Percentiles rank a stretch among this genome's conserved stretches.
phyloP scores from a whole-genome alignment of 2,888 invertebrate species.

The Antitype chi region DNA sequence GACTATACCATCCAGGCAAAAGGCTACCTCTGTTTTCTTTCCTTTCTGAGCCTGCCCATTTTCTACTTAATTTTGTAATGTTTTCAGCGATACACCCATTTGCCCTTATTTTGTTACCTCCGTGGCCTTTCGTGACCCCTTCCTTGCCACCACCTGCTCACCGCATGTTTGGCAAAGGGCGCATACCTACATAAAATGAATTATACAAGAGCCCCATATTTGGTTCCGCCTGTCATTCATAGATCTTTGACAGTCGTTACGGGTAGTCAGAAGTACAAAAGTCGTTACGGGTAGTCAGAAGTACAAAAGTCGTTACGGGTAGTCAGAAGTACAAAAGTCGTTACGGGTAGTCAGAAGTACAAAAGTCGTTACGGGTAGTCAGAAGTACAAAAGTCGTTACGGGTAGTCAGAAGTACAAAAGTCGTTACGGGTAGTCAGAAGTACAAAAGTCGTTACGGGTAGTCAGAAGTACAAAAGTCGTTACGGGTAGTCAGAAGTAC shows the following conservation, averaged over 20 bases:
- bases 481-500: too few species aligned
- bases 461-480: too few species aligned
- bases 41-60: background rate
- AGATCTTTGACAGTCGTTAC: background rate
- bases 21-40: background rate
- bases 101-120: background rate
- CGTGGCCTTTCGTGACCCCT: background rate
- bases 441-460: too few species aligned
- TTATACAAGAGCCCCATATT: background rate
- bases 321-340: too few species aligned
- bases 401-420: too few species aligned
- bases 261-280: background rate
- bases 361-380: too few species aligned
- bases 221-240: background rate
- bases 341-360: too few species aligned
- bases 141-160: slow-evolving; percentile 8
- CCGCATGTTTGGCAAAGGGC: slow-evolving; percentile 31
- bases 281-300: too few species aligned
- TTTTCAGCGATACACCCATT: background rate
- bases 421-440: too few species aligned
- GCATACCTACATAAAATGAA: background rate
- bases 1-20: background rate
- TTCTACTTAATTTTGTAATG: too few species aligned
- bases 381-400: too few species aligned
- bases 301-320: too few species aligned